Conservation (phyloP, 2,113 vertebrate genomes). For the Psilopogon haemacephalus region DNA sequence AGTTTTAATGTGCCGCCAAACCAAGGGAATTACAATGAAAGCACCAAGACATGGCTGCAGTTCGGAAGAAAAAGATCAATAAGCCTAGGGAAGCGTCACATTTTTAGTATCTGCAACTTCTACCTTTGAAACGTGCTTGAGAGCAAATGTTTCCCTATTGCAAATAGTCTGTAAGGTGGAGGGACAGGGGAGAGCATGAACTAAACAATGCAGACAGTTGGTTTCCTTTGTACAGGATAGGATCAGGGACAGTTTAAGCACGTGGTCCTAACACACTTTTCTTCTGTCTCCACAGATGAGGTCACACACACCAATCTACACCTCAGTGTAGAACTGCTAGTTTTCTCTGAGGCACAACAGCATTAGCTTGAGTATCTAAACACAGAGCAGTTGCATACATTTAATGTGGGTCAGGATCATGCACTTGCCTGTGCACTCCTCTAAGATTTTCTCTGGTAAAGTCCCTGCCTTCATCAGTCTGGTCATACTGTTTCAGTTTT, state of each 20-base stretch:
- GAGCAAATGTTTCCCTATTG: accelerated
- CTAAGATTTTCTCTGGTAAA: neutral
- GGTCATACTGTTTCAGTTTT: neutral
- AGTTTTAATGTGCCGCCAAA: neutral
- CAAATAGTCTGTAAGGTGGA: neutral
- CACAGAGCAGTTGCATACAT: neutral
- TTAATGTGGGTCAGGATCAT: neutral
- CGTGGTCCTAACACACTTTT: neutral
- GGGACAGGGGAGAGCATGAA: neutral
- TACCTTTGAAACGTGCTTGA: neutral
- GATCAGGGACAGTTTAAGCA: neutral
- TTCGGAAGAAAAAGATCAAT: neutral
- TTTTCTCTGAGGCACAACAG: neutral
- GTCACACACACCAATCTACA: neutral
- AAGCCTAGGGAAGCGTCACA: neutral
- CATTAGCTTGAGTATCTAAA: neutral
- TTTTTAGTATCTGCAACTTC: neutral
- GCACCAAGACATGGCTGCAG: accelerated
- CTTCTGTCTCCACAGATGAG: neutral
- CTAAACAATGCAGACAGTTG: neutral
- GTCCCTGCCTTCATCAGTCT: accelerated
- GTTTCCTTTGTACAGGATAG: neutral
- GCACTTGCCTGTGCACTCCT: neutral
- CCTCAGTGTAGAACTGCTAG: neutral
- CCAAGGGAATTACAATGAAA: neutral